A percentile compares a stretch with the other conserved stretches of the same genome.
These are phyloP conservation scores for Phalacrocorax pelagicus DNA, from an alignment of 2,113 vertebrate genomes.

Conservation along the genomic window DNA sequence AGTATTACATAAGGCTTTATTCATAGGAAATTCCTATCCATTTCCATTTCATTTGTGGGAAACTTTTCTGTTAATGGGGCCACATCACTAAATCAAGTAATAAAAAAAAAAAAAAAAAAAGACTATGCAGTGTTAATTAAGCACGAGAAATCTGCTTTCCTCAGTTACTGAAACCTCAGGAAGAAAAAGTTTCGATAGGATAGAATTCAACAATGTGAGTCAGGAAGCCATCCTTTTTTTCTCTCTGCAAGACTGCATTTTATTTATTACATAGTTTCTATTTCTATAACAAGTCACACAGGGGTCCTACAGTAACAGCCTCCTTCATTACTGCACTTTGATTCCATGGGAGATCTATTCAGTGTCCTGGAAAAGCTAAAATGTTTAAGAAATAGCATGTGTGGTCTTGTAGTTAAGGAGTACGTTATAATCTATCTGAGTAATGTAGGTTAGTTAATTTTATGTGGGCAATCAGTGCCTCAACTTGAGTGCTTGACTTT, in stretches of 20 bases:
- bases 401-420: background rate
- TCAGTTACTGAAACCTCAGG: background rate
- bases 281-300: background rate
- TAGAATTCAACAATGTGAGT: background rate
- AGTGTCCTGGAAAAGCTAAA: background rate
- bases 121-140: background rate
- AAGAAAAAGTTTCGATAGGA: background rate
- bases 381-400: background rate
- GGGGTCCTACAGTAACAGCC: background rate
- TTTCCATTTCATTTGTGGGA: background rate
- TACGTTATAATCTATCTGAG: rapidly evolving
- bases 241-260: background rate
- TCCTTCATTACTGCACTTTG: background rate
- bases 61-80: background rate
- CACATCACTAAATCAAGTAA: background rate
- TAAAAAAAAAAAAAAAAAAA: background rate
- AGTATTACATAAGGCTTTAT: background rate
- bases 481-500: background rate
- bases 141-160: background rate
- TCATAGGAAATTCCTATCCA: background rate
- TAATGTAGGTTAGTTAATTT: background rate
- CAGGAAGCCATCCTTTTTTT: background rate
- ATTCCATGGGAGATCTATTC: background rate
- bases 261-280: background rate
- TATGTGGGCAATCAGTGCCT: background rate